Conservation (phyloP, 1,140 invertebrate genomes). For the Drosophila takahashii region DNA sequence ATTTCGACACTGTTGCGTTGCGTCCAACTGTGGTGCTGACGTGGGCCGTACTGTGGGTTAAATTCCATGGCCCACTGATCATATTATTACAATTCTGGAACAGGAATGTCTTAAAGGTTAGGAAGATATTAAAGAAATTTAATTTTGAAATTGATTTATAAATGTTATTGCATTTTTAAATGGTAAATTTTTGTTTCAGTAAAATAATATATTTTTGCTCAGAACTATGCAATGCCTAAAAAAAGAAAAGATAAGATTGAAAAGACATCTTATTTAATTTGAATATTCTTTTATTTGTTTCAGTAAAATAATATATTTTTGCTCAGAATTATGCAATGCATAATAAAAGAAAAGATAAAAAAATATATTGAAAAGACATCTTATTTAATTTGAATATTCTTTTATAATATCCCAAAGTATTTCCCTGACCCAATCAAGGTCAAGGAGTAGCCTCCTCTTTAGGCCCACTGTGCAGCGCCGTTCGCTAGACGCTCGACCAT, state of each 20-base stretch:
- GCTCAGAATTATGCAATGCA: too few relatives aligned
- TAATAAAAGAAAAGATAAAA: too few relatives aligned
- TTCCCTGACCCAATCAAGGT: conserved; percentile 11
- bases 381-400: neutral
- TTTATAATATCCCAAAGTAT: neutral
- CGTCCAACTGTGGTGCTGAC: conserved; percentile 50
- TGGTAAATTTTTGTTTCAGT: too few relatives aligned
- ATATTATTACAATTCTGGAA: neutral
- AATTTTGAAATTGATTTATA: neutral
- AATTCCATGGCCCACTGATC: neutral
- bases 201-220: too few relatives aligned
- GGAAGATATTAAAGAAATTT: neutral
- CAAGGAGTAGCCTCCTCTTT: neutral
- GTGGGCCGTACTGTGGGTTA: conserved; percentile 24
- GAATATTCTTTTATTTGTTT: too few relatives aligned
- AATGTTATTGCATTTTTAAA: neutral
- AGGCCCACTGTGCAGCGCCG: conserved; percentile 26
- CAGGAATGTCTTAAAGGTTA: neutral
- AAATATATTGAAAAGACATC: too few relatives aligned
- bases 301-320: too few relatives aligned
- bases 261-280: too few relatives aligned
- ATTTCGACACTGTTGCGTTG: conserved; percentile 75
- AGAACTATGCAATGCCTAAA: too few relatives aligned
- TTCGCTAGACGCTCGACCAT: conserved; percentile 19
- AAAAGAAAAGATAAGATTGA: too few relatives aligned